Conservation (phyloP, 2,797 vertebrate genomes). For the Danio jaintianensis region DNA sequence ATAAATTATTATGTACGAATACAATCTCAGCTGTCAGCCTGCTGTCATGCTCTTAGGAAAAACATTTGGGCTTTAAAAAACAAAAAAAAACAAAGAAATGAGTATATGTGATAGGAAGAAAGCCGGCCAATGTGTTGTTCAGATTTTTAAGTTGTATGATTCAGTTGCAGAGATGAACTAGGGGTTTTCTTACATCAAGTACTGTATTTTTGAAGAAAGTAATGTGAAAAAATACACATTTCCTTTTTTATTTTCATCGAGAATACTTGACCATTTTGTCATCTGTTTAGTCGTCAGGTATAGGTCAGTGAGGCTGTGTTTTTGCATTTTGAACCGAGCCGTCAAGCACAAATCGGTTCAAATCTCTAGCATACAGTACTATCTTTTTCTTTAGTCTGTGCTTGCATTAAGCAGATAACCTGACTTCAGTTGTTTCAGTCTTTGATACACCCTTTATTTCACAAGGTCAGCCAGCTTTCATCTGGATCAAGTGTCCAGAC, state of each 20-base stretch:
- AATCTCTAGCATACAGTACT: background rate
- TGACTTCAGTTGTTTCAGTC: background rate
- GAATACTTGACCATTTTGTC: constrained; percentile 2
- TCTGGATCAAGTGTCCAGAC: constrained; percentile 5
- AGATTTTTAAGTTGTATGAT: background rate
- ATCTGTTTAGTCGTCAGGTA: background rate
- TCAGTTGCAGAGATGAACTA: background rate
- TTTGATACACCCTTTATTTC: background rate
- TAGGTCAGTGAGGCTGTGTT: constrained; percentile 8
- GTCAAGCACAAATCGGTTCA: constrained; percentile 11
- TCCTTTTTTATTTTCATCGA: background rate
- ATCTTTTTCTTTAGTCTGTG: background rate
- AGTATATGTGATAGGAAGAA: constrained; percentile 4
- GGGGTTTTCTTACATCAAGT: background rate
- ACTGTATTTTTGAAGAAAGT: constrained; percentile 4
- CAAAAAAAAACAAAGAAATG: background rate
- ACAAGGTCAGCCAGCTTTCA: constrained; percentile 1
- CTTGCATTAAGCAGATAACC: constrained; percentile 7
- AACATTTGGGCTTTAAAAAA: background rate
- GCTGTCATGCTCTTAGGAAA: constrained; percentile 74
- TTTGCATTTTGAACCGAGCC: constrained; percentile 3
- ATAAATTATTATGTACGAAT: background rate
- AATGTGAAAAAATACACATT: constrained; percentile 2
- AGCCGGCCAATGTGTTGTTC: background rate
- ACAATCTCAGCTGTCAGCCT: constrained; percentile 71